Evolutionary conservation across 2,113 vertebrate species (phyloP).

Genomic region (Engystomops pustulosus): DNA sequence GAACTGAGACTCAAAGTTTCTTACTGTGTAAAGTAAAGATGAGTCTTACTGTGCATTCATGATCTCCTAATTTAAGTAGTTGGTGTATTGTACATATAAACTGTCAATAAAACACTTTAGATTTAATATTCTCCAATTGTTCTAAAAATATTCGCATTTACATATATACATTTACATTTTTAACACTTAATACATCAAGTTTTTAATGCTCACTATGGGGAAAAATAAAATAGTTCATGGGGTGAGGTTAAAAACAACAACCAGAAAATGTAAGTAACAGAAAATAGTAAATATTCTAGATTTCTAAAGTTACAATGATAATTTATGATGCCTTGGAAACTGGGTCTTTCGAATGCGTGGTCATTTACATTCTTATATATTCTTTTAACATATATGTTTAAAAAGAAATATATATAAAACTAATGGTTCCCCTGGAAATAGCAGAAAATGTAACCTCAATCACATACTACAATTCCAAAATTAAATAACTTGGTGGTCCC

Average conservation of each 20-base stretch:
- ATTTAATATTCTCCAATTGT: no score
- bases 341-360: slow-evolving; percentile 24
- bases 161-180: no score
- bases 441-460: slow-evolving; percentile 27
- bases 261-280: background rate
- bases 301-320: background rate
- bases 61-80: background rate
- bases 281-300: slow-evolving; percentile 16
- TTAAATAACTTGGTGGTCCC: slow-evolving; percentile 48
- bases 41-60: background rate
- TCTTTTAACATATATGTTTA: slow-evolving; percentile 29
- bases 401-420: slow-evolving; percentile 20
- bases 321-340: slow-evolving; percentile 32
- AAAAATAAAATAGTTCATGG: no score
- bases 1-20: background rate
- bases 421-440: slow-evolving; percentile 41
- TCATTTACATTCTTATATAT: slow-evolving; percentile 35
- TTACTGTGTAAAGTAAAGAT: background rate
- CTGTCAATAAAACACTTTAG: background rate
- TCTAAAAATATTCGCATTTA: no score
- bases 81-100: background rate
- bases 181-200: background rate
- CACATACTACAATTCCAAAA: slow-evolving; percentile 12
- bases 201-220: background rate
- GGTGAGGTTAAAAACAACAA: slow-evolving; percentile 31